A percentile compares a stretch with the other conserved stretches of the same genome.
These are phyloP conservation scores for Pachypanchax playfairii DNA, from an alignment of 2,113 vertebrate species.

Conservation along the genomic window DNA sequence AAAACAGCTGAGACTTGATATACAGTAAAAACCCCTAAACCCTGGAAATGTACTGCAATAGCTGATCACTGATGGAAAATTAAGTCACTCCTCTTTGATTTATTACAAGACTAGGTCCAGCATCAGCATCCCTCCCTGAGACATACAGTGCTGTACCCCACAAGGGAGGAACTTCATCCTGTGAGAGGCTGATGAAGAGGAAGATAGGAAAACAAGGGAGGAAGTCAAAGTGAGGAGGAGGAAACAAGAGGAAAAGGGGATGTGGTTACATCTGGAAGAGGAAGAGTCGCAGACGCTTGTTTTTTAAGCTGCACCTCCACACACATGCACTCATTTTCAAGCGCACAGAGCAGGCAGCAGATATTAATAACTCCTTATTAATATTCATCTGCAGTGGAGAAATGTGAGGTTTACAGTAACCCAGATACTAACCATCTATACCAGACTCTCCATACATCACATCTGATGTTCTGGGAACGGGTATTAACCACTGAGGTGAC, in stretches of 20 bases:
- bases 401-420: constrained; percentile 76
- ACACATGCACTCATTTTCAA: constrained; percentile 49
- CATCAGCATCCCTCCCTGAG: constrained; percentile 18
- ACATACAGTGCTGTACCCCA: constrained; percentile 23
- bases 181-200: constrained; percentile 6
- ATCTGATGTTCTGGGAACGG: too few species aligned
- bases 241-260: constrained; percentile 23
- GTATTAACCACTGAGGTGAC: too few species aligned
- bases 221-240: constrained; percentile 25
- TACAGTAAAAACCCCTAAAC: constrained; percentile 7
- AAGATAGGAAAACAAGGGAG: neutral
- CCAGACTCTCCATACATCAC: constrained; percentile 40
- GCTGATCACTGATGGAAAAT: constrained; percentile 29
- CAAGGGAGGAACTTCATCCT: constrained; percentile 12
- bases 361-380: constrained; percentile 81
- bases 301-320: constrained; percentile 60
- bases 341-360: constrained; percentile 63
- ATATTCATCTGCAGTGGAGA: constrained; percentile 79
- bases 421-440: constrained; percentile 68
- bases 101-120: constrained; percentile 12
- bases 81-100: constrained; percentile 24
- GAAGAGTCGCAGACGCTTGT: constrained; percentile 33
- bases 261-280: constrained; percentile 20
- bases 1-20: constrained; percentile 7
- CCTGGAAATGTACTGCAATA: constrained; percentile 14